Evolutionary conservation across 2,113 vertebrate species (phyloP).

Genomic region (Bettongia penicillata): DNA sequence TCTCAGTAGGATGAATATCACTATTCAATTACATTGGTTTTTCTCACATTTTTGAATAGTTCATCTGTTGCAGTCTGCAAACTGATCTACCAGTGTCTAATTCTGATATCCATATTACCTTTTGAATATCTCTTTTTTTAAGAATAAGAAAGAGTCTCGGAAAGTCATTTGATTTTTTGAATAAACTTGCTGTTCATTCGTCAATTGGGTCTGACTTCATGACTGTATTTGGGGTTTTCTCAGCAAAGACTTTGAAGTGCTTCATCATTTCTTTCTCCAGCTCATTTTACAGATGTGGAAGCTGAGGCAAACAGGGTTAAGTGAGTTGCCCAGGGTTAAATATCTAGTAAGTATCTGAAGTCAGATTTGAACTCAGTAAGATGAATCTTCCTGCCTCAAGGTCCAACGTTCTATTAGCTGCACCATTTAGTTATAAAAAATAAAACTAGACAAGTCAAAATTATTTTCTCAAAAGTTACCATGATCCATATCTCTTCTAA

Average conservation of each 20-base stretch:
- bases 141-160: slow-evolving; percentile 62
- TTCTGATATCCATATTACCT: slow-evolving; percentile 50
- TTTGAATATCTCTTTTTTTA: slow-evolving; percentile 63
- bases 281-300: no score
- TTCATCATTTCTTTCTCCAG: no score
- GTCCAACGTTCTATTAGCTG: no score
- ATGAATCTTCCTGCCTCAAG: no score
- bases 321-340: no score
- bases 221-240: no score
- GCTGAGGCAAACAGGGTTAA: no score
- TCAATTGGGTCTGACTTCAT: no score
- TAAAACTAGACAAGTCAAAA: slow-evolving; percentile 61
- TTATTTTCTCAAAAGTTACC: slow-evolving; percentile 72
- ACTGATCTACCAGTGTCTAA: slow-evolving; percentile 48
- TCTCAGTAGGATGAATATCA: slow-evolving; percentile 50
- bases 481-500: slow-evolving; percentile 68
- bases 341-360: no score
- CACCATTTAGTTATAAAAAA: neutral
- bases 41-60: slow-evolving; percentile 55
- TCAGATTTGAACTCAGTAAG: no score
- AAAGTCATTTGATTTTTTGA: slow-evolving; percentile 70
- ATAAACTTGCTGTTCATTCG: slow-evolving; percentile 15
- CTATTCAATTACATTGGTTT: slow-evolving; percentile 15
- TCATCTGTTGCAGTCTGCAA: slow-evolving; percentile 33
- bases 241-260: no score